Percentiles rank a stretch among this genome's conserved stretches.
Evolutionary conservation across 1,140 invertebrate genomes (phyloP).

Genomic region (Ceratina calcarata): DNA sequence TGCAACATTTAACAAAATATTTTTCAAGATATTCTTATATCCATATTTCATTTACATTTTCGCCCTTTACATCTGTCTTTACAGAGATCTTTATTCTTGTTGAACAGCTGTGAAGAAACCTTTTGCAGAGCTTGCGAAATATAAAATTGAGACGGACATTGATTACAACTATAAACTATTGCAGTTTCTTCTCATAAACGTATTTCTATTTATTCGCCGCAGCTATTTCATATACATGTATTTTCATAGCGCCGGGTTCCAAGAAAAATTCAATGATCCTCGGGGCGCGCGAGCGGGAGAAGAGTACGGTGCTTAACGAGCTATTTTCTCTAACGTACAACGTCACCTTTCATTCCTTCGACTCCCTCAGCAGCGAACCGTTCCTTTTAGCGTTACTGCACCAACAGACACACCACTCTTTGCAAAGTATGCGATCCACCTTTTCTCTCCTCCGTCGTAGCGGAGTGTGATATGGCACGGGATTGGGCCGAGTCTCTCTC

Average conservation of each 20-base stretch:
- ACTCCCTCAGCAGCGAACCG: background rate
- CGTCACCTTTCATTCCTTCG: slow-evolving; percentile 20
- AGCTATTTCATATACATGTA: too few species aligned
- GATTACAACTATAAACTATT: too few species aligned
- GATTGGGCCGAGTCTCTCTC: slow-evolving; percentile 40
- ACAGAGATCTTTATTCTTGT: too few species aligned
- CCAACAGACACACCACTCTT: background rate
- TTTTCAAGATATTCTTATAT: too few species aligned
- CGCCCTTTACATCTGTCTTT: too few species aligned
- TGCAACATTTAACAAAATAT: too few species aligned
- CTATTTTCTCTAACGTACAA: slow-evolving; percentile 51
- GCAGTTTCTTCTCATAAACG: too few species aligned
- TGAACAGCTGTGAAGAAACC: too few species aligned
- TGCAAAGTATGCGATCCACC: background rate
- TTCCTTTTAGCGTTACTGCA: background rate
- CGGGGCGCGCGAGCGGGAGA: background rate
- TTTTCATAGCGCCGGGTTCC: background rate
- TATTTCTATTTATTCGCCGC: too few species aligned
- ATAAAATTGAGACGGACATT: too few species aligned
- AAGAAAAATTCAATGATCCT: background rate
- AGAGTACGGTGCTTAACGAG: slow-evolving; percentile 35
- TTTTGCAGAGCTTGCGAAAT: too few species aligned
- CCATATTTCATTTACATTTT: too few species aligned
- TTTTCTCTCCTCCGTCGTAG: background rate
- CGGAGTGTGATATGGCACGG: slow-evolving; percentile 44